phyloP scores from a whole-genome alignment of 2,113 vertebrate species.

The Sorex araneus region DNA sequence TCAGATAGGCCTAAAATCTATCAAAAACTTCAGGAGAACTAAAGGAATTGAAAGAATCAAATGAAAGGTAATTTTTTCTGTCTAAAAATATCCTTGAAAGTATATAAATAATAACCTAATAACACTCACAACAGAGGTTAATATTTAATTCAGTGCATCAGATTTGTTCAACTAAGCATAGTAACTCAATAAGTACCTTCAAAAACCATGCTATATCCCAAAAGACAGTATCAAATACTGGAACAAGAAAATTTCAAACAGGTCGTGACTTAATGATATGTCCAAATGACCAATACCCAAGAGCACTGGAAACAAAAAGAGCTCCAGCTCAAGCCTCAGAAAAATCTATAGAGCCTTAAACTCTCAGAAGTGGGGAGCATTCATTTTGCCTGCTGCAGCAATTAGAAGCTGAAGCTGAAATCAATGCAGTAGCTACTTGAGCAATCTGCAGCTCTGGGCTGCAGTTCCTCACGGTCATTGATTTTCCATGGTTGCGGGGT shows the following conservation, averaged over 20 bases:
- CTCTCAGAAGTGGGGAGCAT: conserved; percentile 9
- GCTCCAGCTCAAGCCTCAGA: background rate
- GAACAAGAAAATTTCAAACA: background rate
- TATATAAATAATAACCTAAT: background rate
- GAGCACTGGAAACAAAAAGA: conserved; percentile 19
- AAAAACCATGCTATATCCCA: background rate
- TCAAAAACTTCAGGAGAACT: background rate
- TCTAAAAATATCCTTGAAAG: background rate
- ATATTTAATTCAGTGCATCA: background rate
- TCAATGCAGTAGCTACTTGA: conserved; percentile 10
- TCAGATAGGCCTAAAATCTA: conserved; percentile 14
- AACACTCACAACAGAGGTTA: background rate
- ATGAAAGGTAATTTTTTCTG: background rate
- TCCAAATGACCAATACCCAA: conserved; percentile 37
- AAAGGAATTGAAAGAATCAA: background rate
- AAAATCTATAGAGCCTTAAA: conserved; percentile 68
- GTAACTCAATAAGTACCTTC: background rate
- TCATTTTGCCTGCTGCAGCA: conserved; percentile 13
- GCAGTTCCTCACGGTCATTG: background rate
- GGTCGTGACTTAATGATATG: background rate
- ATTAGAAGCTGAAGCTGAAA: conserved; percentile 62
- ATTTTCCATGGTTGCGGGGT: background rate
- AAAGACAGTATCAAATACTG: background rate
- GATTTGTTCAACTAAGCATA: background rate
- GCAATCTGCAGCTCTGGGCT: background rate